Conservation (phyloP, 2,113 vertebrate genomes). For the Neogobius melanostomus region DNA sequence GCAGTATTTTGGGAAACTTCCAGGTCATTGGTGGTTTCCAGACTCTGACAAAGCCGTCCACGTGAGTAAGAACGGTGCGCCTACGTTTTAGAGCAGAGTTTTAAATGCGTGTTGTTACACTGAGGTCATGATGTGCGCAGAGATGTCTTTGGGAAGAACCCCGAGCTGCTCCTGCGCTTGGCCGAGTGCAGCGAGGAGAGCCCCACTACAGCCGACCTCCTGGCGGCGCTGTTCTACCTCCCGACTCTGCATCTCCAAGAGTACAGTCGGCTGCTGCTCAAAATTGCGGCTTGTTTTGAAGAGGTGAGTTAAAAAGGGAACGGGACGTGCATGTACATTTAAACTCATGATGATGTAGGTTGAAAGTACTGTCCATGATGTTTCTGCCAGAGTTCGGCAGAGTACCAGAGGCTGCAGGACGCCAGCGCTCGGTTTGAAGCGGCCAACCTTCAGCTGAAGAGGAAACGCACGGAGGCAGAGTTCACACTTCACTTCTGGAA, state of each 20-base stretch:
- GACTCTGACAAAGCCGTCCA: constrained; percentile 86
- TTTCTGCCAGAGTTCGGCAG: constrained; percentile 77
- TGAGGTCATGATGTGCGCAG: constrained; percentile 57
- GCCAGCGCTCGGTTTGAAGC: constrained; percentile 86
- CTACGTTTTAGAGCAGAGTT: neutral
- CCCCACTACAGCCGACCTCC: constrained; percentile 78
- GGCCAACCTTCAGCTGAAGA: constrained; percentile 83
- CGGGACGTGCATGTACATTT: too few species aligned
- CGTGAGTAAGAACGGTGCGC: constrained; percentile 78
- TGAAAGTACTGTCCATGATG: neutral
- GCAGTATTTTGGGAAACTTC: constrained; percentile 83
- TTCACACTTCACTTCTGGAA: constrained; percentile 94
- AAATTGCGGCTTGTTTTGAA: constrained; percentile 93
- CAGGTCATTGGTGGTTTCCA: constrained; percentile 93
- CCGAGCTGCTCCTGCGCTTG: constrained; percentile 84
- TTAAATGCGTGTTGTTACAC: neutral
- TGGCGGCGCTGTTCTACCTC: constrained; percentile 87
- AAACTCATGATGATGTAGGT: neutral
- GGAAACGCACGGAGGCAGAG: constrained; percentile 90
- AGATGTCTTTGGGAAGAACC: constrained; percentile 90
- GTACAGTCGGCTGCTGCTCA: constrained; percentile 89
- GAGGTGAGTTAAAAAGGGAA: constrained; percentile 73
- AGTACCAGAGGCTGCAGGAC: constrained; percentile 92
- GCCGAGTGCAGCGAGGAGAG: constrained; percentile 84
- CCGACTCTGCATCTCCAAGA: constrained; percentile 85